Percentiles rank a stretch among this genome's conserved stretches.
phyloP scores from a whole-genome alignment of 1,140 invertebrate genomes.

The Polyergus mexicanus region DNA sequence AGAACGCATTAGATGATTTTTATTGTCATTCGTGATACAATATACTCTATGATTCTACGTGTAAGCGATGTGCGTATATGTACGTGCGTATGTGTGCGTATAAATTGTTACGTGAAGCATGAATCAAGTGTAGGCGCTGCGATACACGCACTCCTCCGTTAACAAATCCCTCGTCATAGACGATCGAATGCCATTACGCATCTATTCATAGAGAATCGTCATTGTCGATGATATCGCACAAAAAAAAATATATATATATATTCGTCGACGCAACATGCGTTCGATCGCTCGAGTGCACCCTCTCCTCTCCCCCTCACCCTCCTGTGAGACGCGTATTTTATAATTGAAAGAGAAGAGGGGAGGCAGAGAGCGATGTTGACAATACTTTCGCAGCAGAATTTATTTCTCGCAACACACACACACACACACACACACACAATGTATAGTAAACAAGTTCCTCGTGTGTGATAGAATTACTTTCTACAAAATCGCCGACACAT shows the following conservation, averaged over 20 bases:
- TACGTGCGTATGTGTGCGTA: neutral
- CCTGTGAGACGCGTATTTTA: neutral
- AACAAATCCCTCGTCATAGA: constrained; percentile 37
- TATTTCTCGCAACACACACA: constrained; percentile 4
- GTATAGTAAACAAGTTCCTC: neutral
- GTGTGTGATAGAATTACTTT: neutral
- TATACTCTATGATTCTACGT: constrained; percentile 39
- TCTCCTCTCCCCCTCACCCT: neutral
- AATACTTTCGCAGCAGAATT: neutral
- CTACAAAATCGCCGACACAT: neutral
- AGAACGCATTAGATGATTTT: constrained; percentile 68
- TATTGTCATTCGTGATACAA: constrained; percentile 71
- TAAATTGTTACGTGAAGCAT: constrained; percentile 23
- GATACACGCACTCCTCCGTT: constrained; percentile 1
- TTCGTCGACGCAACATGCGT: neutral
- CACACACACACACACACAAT: neutral
- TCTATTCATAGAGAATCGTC: constrained; percentile 2
- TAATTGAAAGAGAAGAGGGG: neutral
- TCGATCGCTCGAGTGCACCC: neutral
- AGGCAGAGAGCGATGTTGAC: neutral
- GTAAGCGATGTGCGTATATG: constrained; percentile 14
- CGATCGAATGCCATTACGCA: neutral
- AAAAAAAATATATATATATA: neutral
- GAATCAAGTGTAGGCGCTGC: constrained; percentile 25
- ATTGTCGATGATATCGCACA: neutral